These are phyloP conservation scores for Neoaliturus tenellus DNA, from an alignment of 2,888 invertebrate genomes.

Conservation along the genomic window DNA sequence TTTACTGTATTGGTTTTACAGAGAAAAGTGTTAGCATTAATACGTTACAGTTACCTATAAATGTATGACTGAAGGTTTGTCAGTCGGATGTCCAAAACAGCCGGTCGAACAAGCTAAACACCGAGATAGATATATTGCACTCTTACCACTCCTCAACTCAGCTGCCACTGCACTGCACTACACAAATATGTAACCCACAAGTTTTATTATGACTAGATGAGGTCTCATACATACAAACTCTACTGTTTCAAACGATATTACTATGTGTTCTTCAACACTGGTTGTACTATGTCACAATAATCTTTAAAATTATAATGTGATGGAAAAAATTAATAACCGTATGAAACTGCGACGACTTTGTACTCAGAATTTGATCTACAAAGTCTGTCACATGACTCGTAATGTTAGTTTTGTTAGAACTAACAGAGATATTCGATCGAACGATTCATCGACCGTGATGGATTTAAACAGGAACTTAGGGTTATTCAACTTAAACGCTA, in stretches of 20 bases:
- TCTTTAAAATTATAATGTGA: neutral
- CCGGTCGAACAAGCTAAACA: constrained; percentile 8
- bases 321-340: neutral
- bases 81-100: neutral
- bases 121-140: constrained; percentile 39
- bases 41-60: too few relatives aligned
- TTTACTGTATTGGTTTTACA: too few relatives aligned
- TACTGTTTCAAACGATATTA: constrained; percentile 26
- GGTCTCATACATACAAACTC: constrained; percentile 20
- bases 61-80: too few relatives aligned
- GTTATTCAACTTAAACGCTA: constrained; percentile 52
- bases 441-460: neutral
- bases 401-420: neutral
- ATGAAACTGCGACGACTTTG: constrained; percentile 24
- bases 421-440: neutral
- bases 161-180: constrained; percentile 27
- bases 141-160: neutral
- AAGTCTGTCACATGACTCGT: constrained; percentile 38
- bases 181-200: constrained; percentile 35
- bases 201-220: constrained; percentile 42
- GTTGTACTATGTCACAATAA: constrained; percentile 10
- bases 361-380: constrained; percentile 26
- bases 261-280: constrained; percentile 37
- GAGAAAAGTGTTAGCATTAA: too few relatives aligned
- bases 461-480: constrained; percentile 39